Conservation (phyloP, 30 jellyfish, hydroid and myxozoan genomes). For the Sanderia malayensis region DNA sequence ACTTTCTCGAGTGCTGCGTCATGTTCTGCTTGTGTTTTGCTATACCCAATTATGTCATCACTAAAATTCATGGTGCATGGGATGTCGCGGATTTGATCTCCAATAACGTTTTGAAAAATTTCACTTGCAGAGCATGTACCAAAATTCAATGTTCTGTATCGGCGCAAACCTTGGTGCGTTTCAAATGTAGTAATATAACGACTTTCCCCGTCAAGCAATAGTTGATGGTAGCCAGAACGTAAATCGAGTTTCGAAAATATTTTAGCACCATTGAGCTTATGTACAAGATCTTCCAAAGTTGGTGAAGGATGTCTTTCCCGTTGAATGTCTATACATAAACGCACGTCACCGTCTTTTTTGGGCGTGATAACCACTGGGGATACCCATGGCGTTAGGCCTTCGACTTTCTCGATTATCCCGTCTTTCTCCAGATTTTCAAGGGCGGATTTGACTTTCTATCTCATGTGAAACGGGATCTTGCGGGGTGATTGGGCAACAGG, state of each 20-base stretch:
- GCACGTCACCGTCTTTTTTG: background rate
- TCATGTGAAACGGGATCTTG: background rate
- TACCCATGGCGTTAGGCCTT: background rate
- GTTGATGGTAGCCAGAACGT: background rate
- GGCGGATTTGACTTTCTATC: background rate
- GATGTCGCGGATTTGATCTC: background rate
- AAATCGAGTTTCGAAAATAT: slow-evolving; percentile 1
- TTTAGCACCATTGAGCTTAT: background rate
- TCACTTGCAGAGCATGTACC: slow-evolving; percentile 7
- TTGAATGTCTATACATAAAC: background rate
- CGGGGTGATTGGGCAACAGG: slow-evolving; percentile 6
- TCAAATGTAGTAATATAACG: background rate
- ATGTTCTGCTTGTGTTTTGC: background rate
- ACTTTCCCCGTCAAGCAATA: background rate
- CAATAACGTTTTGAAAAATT: background rate
- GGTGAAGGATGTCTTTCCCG: background rate
- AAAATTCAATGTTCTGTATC: background rate
- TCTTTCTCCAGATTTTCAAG: background rate
- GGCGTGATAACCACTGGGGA: background rate
- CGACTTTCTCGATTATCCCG: background rate
- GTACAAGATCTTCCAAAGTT: background rate
- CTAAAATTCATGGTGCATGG: background rate
- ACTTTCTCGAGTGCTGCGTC: background rate
- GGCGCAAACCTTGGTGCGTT: background rate
- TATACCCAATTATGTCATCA: background rate